Conservation (phyloP, 1,140 invertebrate species). For the Zeugodacus cucurbitae region DNA sequence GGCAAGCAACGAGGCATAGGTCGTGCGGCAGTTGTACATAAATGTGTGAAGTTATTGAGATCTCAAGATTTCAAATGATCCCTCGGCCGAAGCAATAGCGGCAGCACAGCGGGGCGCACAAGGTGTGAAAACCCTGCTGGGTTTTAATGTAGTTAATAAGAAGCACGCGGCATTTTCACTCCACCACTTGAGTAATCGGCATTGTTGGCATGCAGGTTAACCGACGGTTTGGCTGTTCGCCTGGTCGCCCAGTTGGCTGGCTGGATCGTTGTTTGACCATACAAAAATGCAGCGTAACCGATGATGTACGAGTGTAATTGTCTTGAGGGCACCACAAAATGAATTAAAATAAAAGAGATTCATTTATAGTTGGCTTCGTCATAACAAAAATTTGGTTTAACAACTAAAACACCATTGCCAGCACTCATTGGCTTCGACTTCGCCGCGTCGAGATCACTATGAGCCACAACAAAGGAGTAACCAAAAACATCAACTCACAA, state of each 20-base stretch:
- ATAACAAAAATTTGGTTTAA: conserved; percentile 32
- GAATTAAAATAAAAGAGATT: conserved; percentile 41
- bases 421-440: background rate
- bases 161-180: conserved; percentile 49
- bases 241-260: background rate
- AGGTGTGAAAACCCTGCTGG: conserved; percentile 66
- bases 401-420: conserved; percentile 16
- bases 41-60: conserved; percentile 46
- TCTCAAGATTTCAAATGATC: conserved; percentile 46
- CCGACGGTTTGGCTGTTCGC: background rate
- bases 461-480: background rate
- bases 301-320: conserved; percentile 43
- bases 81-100: conserved; percentile 9
- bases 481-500: conserved; percentile 38
- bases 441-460: conserved; percentile 21
- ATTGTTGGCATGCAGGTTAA: background rate
- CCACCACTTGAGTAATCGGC: background rate
- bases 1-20: background rate
- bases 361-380: background rate
- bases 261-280: background rate
- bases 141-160: conserved; percentile 66
- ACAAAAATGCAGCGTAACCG: conserved; percentile 19
- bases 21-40: background rate
- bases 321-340: conserved; percentile 42
- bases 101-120: conserved; percentile 54